Evolutionary conservation across 1,140 invertebrate genomes (phyloP), one percentile per base, ranked within the genome.

Genomic region (Lanistes nyassanus): DNA sequence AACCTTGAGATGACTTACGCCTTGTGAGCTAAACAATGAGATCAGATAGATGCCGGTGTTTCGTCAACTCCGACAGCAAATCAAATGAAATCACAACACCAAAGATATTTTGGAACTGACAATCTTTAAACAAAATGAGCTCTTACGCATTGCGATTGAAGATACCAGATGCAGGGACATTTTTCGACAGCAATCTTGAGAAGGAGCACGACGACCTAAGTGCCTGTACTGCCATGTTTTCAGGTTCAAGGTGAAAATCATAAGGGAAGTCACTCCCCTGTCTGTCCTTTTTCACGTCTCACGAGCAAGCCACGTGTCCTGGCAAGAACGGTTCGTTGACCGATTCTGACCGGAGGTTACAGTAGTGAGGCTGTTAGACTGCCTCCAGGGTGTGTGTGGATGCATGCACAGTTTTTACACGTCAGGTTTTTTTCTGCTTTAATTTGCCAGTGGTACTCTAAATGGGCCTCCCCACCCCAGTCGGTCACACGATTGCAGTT

Each of bases 151-250:
- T 69, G 0, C 67, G 42, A 23, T 42, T 53, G 29, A 47, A 2
- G 31, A 53, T n/a, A 11, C 23, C 42, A 13, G 42, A 19, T 16
- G 51, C 47, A 11, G 67, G 47, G 9, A 51, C 47, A 29, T 53
- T 69, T 29, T 69, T 51, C 23, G 26, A 5, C 42, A 69, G 47
- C 42, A 69, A 51, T 26, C 67, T 42, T 23, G 67, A 37, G 5
- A 69, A 1, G 29, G n/a, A 23, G 47, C 67, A 37, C 9, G 42
- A 69, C 13, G 67, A 53, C n/a, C 67, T 16, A 53, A 69, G 34
- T 21, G n/a, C 67, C 26, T 69, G 67, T 29, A 55, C 42, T n/a
- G 67, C 67, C 67, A 69, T 69, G 67, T 69, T 47, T 36, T 4
- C 37, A 42, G 16, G 36, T 53, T 69, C 67, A 26, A 55, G 42